These are phyloP conservation scores for Malurus leucopterus DNA, from an alignment of 2,797 vertebrate species.

Conservation along the genomic window DNA sequence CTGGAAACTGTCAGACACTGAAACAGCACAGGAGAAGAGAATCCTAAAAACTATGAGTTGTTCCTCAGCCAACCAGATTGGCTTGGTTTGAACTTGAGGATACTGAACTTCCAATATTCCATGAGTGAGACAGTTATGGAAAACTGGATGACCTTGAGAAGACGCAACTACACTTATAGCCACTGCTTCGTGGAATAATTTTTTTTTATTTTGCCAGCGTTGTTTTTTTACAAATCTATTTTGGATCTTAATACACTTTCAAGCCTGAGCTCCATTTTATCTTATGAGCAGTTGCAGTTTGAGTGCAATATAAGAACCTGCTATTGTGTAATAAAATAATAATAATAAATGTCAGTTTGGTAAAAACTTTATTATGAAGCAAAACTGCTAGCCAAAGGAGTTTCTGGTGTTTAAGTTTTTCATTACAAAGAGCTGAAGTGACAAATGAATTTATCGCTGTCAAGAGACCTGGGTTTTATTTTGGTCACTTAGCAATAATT, in stretches of 20 bases:
- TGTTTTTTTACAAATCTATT: background rate
- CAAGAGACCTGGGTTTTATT: slow-evolving; percentile 1
- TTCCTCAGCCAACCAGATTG: background rate
- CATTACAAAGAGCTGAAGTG: background rate
- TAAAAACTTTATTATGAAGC: background rate
- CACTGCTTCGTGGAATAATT: background rate
- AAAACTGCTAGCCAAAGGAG: slow-evolving; percentile 31
- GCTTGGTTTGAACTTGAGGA: background rate
- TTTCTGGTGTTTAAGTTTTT: background rate
- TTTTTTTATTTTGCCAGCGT: slow-evolving; percentile 1
- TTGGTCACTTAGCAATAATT: slow-evolving; percentile 47
- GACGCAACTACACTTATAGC: background rate
- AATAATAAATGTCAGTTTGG: slow-evolving; percentile 53
- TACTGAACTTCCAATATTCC: background rate
- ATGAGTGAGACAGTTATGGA: background rate
- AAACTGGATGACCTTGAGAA: slow-evolving; percentile 27
- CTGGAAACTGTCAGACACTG: background rate
- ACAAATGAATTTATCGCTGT: slow-evolving; percentile 10
- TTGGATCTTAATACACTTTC: background rate
- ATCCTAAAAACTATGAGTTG: background rate
- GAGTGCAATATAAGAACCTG: slow-evolving; percentile 26
- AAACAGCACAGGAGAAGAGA: background rate
- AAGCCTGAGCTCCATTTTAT: background rate
- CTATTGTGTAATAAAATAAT: slow-evolving; percentile 60
- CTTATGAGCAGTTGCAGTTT: background rate